A percentile compares a stretch with the other conserved stretches of the same genome.
Evolutionary conservation across 2,797 vertebrate genomes (phyloP).

Genomic region (Eurystomus glaucurus): DNA sequence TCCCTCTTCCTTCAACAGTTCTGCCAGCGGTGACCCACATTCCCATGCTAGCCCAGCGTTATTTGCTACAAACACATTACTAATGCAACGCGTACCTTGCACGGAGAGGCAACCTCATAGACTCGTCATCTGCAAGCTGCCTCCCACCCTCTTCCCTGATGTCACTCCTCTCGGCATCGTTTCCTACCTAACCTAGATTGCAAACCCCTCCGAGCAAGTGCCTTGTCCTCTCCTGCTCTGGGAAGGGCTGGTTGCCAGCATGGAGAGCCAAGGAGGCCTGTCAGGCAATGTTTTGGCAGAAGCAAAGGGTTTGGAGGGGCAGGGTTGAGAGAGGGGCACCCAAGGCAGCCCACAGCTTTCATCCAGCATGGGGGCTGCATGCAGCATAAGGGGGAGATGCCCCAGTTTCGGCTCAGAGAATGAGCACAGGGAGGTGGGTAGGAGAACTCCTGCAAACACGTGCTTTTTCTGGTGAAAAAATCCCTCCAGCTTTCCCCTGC

Average conservation of each 20-base stretch:
- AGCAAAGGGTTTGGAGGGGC: neutral
- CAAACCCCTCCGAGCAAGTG: slow-evolving; percentile 11
- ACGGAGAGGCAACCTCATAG: slow-evolving; percentile 47
- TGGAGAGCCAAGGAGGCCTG: neutral
- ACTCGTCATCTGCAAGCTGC: slow-evolving; percentile 33
- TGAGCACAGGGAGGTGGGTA: neutral
- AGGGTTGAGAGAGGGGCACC: neutral
- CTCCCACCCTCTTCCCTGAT: slow-evolving; percentile 57
- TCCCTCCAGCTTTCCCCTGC: neutral
- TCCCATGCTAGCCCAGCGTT: slow-evolving; percentile 58
- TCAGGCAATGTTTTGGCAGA: neutral
- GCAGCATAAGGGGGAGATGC: neutral
- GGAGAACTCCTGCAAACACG: neutral
- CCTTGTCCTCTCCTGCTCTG: neutral
- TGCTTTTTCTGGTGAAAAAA: neutral
- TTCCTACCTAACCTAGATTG: slow-evolving; percentile 64
- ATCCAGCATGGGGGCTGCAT: neutral
- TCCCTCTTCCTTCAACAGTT: neutral
- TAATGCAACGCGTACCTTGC: slow-evolving; percentile 53
- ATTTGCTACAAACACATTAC: slow-evolving; percentile 67
- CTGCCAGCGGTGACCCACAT: slow-evolving; percentile 71
- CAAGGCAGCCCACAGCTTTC: neutral
- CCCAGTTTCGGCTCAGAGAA: neutral
- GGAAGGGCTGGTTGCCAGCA: neutral
- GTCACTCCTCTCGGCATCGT: neutral